Evolutionary conservation across 2,888 invertebrate genomes (phyloP).

Genomic region (Trichogramma evanescens): DNA sequence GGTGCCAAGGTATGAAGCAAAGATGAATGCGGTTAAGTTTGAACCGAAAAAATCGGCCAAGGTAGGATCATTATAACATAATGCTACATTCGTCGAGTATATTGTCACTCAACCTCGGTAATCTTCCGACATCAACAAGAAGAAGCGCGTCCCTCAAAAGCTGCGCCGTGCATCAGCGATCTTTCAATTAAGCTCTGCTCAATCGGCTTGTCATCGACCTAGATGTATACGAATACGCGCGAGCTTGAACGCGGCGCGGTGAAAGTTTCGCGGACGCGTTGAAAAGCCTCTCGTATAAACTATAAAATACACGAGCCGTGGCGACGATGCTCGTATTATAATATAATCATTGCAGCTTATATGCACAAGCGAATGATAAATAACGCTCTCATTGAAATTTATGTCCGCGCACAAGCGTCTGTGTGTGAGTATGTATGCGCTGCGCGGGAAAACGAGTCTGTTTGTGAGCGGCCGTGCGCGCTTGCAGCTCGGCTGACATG

Average conservation of each 20-base stretch:
- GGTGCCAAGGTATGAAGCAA: too few species aligned
- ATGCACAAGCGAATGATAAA: conserved; percentile 11
- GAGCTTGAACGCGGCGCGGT: not conserved
- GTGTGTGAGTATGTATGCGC: too few species aligned
- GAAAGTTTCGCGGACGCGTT: conserved; percentile 11
- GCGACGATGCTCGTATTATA: too few species aligned
- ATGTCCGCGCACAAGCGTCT: conserved; percentile 2
- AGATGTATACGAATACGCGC: conserved; percentile 1
- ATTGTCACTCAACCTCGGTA: not conserved
- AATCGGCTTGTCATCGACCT: conserved; percentile 10
- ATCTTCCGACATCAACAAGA: not conserved
- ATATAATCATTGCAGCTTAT: too few species aligned
- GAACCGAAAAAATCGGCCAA: too few species aligned
- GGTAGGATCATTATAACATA: too few species aligned
- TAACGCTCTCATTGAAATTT: conserved; percentile 20
- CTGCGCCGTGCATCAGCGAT: conserved; percentile 13
- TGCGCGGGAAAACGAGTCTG: conserved; percentile 15
- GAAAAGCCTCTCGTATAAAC: too few species aligned
- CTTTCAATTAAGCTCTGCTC: conserved; percentile 19
- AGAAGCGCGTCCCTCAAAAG: not conserved
- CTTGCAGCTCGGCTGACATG: conserved; percentile 4
- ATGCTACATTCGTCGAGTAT: not conserved
- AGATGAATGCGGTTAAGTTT: too few species aligned
- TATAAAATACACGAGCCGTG: too few species aligned
- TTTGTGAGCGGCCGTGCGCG: not conserved